Base-by-base conservation (phyloP, 1,140 invertebrate species). In the Macrobrachium nipponense region DNA sequence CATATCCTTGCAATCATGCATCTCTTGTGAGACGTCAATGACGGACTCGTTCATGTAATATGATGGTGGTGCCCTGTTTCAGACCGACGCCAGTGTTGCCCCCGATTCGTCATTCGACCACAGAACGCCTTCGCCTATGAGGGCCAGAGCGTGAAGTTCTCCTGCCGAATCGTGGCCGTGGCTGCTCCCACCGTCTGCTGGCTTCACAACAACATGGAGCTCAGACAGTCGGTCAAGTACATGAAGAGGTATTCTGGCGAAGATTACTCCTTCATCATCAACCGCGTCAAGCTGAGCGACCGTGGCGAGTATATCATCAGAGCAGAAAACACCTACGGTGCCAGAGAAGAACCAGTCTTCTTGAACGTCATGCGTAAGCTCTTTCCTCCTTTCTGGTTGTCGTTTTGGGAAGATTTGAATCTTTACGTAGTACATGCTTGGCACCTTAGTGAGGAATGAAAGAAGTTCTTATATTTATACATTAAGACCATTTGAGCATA, bases 171-270 rank as follows among this genome's bases (percentile, higher is more conserved):
- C 87, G 97, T 99, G 89, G 98, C 98, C 11, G 95, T 96, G 83
- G 97, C 98, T 27, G 94, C 97, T 27, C 97, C 98, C 5, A 98
- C 97, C 14, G 93, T 99, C 60, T 97, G 96, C 27, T 99, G 99
- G 99, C 97, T 95, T 88, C 95, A 97, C 89, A 98, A 98, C 91
- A 97, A 97, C 90, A 93, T 94, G 88, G 98, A 99, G 90, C 92
- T 99, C n/a, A 93, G 96, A 80, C 98, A 99, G 92, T 98, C 97
- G 89, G 97, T 99, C 43, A 99, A 99, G 92, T 98, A 98, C 92
- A 99, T 99, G 98, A 99, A 99, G 92, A 94, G 98, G 64, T 99
- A 99, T 90, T 93, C 94, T 58, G 97, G 96, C 61, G 97, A 98
- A 88, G 97, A 99, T 91, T 99, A 98, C 91, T 98, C 98, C 90